A percentile compares a stretch with the other conserved stretches of the same genome.
Conservation (phyloP, 2,797 vertebrate species). For the Garrulus glandarius region DNA sequence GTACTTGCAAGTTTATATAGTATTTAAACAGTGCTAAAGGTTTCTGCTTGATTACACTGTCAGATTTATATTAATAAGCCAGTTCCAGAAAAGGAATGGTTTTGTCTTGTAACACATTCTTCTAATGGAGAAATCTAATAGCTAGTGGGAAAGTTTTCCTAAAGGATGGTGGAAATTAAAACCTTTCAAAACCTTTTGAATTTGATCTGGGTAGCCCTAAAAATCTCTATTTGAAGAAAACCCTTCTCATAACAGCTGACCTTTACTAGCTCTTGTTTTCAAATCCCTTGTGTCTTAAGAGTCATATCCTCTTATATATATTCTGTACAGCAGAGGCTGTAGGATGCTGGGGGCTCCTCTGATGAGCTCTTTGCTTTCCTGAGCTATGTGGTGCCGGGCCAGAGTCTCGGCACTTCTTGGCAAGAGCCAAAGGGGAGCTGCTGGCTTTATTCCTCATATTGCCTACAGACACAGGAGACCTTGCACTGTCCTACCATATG, state of each 20-base stretch:
- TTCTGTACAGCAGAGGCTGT: background rate
- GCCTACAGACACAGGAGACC: background rate
- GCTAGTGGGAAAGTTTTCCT: background rate
- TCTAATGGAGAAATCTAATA: slow-evolving; percentile 22
- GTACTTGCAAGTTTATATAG: background rate
- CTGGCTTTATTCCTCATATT: background rate
- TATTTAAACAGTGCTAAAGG: slow-evolving; percentile 3
- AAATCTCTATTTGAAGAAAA: slow-evolving; percentile 53
- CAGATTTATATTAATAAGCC: slow-evolving; percentile 16
- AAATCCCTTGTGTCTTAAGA: slow-evolving; percentile 11
- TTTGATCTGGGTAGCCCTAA: slow-evolving; percentile 13
- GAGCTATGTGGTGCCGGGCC: background rate
- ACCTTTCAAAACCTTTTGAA: slow-evolving; percentile 34
- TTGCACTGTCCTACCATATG: background rate
- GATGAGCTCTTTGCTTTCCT: background rate
- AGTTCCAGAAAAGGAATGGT: background rate
- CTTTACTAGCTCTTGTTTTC: slow-evolving; percentile 28
- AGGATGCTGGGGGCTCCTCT: background rate
- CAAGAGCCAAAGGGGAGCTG: background rate
- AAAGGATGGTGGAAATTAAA: slow-evolving; percentile 24
- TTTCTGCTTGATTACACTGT: background rate
- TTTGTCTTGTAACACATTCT: background rate
- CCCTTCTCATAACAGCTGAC: slow-evolving; percentile 46
- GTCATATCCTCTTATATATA: background rate
- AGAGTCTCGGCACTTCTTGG: background rate